Base-by-base conservation (phyloP, 2,797 vertebrate genomes). In the Halcyon leucocephala region DNA sequence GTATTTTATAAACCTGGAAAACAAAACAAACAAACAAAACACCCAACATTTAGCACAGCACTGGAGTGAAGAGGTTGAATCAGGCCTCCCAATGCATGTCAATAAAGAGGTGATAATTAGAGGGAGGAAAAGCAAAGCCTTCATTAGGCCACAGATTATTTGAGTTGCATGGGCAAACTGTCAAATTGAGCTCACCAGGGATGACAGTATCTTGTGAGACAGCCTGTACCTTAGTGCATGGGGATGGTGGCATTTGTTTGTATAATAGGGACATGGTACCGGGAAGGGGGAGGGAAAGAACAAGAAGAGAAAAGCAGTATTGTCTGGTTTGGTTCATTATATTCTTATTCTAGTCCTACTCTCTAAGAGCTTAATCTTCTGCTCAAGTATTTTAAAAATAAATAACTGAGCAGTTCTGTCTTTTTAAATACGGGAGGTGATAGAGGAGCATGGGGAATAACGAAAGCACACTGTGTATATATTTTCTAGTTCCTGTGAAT, bases 81-180 rank as follows among this genome's bases (percentile, higher is more conserved):
- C 67, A 29, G 64, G n/a, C 41, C 29, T 94, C 73, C 44, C 67
- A 77, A n/a, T 86, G 71, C 33, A 71, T 69, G 81, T 67, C 83
- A 90, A 80, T 90, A 81, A 95, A 93, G 64, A 78, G 28, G 64
- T 61, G 88, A 85, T 94, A 95, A 93, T 95, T 82, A 96, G 77
- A 71, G 73, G 52, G 60, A 93, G 62, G 80, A 80, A 86, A 79
- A 82, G 71, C 73, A 93, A 74, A 90, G 48, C 52, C 52, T 92
- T 95, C 74, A 80, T 95, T 77, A 95, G 83, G 60, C 67, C 83
- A 77, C 64, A 65, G 80, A 93, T 72, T 91, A 79, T 91, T 82
- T 73, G 74, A 82, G 71, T 31, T 77, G 29, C 71, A 51, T 41
- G 64, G 88, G 74, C 86, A 71, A 76, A 76, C 48, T 80, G 48